Evolutionary conservation across 2,888 invertebrate species (phyloP).

Genomic region (Parnassius apollo): DNA sequence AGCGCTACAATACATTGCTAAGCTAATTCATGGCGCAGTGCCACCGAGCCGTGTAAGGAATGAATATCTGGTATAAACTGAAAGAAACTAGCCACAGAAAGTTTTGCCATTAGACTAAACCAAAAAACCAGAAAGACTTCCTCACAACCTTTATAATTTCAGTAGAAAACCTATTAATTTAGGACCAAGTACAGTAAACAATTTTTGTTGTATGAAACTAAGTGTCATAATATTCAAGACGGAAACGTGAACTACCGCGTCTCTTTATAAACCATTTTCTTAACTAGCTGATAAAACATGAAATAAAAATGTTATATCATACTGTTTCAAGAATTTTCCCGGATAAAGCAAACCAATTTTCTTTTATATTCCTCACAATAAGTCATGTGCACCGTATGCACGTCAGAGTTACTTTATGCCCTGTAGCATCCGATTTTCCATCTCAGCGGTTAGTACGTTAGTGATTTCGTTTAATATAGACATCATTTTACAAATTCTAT

Average conservation of each 20-base stretch:
- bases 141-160: too few relatives aligned
- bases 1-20: too few relatives aligned
- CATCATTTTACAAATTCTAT: neutral
- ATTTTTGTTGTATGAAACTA: too few relatives aligned
- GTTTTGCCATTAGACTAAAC: too few relatives aligned
- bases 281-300: neutral
- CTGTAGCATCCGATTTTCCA: constrained; percentile 17
- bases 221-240: too few relatives aligned
- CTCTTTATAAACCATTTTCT: neutral
- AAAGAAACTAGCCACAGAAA: too few relatives aligned
- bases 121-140: too few relatives aligned
- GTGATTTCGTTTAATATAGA: constrained; percentile 3
- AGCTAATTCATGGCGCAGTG: too few relatives aligned
- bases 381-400: constrained; percentile 6
- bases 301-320: neutral
- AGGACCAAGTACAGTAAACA: too few relatives aligned
- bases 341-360: constrained; percentile 8
- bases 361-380: constrained; percentile 9
- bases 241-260: neutral
- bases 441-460: constrained; percentile 4
- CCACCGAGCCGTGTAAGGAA: too few relatives aligned
- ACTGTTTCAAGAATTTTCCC: neutral
- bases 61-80: too few relatives aligned
- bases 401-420: constrained; percentile 4
- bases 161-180: too few relatives aligned